Evolutionary conservation across 2,888 invertebrate genomes (phyloP).

Genomic region (Trachelus troglodyta): DNA sequence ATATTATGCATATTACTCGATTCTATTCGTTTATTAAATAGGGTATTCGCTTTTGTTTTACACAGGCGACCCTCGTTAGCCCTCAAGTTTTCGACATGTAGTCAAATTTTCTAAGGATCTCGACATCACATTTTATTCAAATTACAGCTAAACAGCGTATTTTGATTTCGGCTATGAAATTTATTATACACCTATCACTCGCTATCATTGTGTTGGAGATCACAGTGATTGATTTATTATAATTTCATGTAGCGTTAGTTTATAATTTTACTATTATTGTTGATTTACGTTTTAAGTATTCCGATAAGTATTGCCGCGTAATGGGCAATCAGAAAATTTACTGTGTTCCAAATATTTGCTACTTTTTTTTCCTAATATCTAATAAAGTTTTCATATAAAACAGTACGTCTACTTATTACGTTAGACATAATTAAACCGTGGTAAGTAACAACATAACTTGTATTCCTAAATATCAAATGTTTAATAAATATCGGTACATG

Average conservation of each 20-base stretch:
- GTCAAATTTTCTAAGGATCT: not conserved
- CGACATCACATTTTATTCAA: not conserved
- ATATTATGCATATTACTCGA: not conserved
- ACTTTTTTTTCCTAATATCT: not conserved
- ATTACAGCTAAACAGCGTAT: not conserved
- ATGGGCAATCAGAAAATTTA: too few species aligned
- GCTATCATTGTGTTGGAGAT: too few species aligned
- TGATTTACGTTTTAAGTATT: not conserved
- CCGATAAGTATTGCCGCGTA: not conserved
- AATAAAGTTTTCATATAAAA: conserved; percentile 4
- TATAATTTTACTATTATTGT: too few species aligned
- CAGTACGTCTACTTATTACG: not conserved
- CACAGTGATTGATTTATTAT: too few species aligned
- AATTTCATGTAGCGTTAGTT: too few species aligned
- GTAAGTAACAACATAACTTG: not conserved
- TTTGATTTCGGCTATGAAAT: not conserved
- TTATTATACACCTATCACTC: not conserved
- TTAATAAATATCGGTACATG: conserved; percentile 12
- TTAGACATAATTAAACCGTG: not conserved
- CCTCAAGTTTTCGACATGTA: not conserved
- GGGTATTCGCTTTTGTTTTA: not conserved
- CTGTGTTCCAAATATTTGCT: not conserved
- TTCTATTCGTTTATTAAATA: not conserved
- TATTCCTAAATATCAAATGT: not conserved
- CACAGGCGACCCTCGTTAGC: not conserved